phyloP scores from a whole-genome alignment of 2,888 invertebrate genomes.

The Brenthis daphne region DNA sequence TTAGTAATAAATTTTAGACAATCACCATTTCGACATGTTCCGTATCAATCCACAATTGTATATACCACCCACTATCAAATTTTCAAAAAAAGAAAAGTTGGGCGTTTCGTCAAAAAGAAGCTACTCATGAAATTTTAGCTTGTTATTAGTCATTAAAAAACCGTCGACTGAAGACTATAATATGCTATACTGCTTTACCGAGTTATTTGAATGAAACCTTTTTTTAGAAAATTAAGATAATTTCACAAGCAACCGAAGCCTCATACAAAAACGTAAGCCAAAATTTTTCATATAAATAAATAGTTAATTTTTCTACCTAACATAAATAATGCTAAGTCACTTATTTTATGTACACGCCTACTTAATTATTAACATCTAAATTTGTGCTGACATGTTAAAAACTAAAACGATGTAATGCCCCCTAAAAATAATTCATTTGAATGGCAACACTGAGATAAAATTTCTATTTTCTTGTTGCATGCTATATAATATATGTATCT shows the following conservation, averaged over 20 bases:
- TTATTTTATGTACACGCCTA: slow-evolving; percentile 30
- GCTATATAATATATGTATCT: too few species aligned
- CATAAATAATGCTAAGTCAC: slow-evolving; percentile 40
- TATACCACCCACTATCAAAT: too few species aligned
- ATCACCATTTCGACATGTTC: too few species aligned
- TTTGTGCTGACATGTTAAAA: slow-evolving; percentile 28
- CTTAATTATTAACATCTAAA: slow-evolving; percentile 25
- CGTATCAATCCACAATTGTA: too few species aligned
- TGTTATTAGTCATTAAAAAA: too few species aligned
- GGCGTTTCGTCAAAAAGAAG: too few species aligned
- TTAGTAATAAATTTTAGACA: too few species aligned
- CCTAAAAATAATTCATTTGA: slow-evolving; percentile 6
- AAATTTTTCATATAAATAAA: slow-evolving; percentile 31
- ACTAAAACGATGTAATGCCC: slow-evolving; percentile 32
- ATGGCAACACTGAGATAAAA: slow-evolving; percentile 22
- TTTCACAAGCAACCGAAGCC: background rate
- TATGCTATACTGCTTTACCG: background rate
- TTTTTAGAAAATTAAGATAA: background rate
- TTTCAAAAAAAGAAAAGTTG: too few species aligned
- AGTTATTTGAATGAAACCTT: too few species aligned
- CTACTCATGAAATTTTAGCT: too few species aligned
- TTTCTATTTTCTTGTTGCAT: too few species aligned
- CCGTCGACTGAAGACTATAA: too few species aligned
- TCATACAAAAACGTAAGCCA: background rate
- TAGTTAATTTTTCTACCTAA: slow-evolving; percentile 36